Conservation (phyloP, 2,113 vertebrate genomes). For the Ophiodon elongatus region DNA sequence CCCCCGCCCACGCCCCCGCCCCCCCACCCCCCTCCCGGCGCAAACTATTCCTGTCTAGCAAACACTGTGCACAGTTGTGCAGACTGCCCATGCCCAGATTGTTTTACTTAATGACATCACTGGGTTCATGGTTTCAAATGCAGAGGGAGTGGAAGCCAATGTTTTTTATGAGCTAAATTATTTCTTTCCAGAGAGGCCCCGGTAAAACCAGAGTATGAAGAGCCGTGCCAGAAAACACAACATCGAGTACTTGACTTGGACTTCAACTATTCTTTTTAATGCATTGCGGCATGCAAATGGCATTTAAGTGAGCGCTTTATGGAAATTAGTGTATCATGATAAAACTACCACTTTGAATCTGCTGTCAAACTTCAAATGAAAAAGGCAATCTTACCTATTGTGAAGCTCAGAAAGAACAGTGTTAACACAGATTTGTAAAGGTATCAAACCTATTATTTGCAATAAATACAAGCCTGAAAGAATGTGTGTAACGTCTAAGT, state of each 20-base stretch:
- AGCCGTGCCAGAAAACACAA: constrained; percentile 40
- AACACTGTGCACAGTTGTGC: not conserved
- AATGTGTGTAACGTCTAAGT: not conserved
- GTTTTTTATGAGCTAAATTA: constrained; percentile 40
- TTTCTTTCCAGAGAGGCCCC: constrained; percentile 33
- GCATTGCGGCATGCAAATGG: constrained; percentile 14
- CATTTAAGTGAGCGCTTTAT: not conserved
- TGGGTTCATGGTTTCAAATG: constrained; percentile 15
- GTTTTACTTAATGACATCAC: constrained; percentile 72
- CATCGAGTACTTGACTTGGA: constrained; percentile 14
- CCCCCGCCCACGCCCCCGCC: no score
- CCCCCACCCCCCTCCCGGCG: not conserved
- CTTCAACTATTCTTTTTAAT: constrained; percentile 8
- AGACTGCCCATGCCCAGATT: constrained; percentile 32
- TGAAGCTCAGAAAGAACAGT: not conserved
- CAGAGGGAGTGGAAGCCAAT: not conserved
- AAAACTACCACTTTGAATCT: constrained; percentile 20
- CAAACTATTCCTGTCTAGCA: constrained; percentile 41
- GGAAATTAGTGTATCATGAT: constrained; percentile 46
- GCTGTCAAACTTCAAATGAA: not conserved
- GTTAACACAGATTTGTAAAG: not conserved
- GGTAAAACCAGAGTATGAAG: constrained; percentile 40
- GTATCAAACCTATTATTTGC: not conserved
- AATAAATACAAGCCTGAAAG: not conserved
- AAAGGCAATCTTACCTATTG: not conserved